Base-by-base conservation (phyloP, 2,888 invertebrate genomes). In the Sinotaia quadrata region DNA sequence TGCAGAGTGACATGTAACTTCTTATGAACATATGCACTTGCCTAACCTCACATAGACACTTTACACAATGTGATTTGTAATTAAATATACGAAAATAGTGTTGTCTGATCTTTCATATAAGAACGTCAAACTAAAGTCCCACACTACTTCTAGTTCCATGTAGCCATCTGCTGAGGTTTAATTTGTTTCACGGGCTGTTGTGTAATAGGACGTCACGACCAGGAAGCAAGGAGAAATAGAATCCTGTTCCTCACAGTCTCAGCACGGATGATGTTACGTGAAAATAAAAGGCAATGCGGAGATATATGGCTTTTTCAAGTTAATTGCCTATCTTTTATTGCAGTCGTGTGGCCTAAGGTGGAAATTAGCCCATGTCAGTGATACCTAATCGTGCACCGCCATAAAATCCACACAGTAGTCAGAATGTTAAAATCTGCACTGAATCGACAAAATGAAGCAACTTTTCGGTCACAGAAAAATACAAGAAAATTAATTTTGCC, bases 281-380 rank as follows among this genome's bases (percentile, higher is more conserved):
- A 15, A 44, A 59, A 59, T 59, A 59, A 44, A 59, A 41, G 15
- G 44, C 59, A n/a, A 31, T 47, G 31, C 47, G 59, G 59, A 59
- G 41, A 59, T 59, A 59, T 59, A 59, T 59, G 29, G 59, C 59
- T 44, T 59, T 59, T 59, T 59, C 47, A 36, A 31, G 18, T 59
- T 59, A 59, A 59, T 59, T 59, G 59, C 59, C 44, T 41, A 41
- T 59, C 59, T 59, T 59, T 59, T 59, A 59, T 59, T 41, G 59
- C 59, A 18, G 37, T 29, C 29, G 27, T 7, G 59, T 18, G 18
- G 44, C 21, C 7, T 4, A 37, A 44, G 44, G 59, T 27, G 59
- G 47, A 59, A 36, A 41, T 59, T 29, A 59, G 29, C 59, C 59
- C 15, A 44, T 37, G 41, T 24, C 21, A 18, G 21, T 31, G 59